These are phyloP conservation scores for Scaptomyza hsui DNA, from an alignment of 1,140 invertebrate species.

Conservation along the genomic window DNA sequence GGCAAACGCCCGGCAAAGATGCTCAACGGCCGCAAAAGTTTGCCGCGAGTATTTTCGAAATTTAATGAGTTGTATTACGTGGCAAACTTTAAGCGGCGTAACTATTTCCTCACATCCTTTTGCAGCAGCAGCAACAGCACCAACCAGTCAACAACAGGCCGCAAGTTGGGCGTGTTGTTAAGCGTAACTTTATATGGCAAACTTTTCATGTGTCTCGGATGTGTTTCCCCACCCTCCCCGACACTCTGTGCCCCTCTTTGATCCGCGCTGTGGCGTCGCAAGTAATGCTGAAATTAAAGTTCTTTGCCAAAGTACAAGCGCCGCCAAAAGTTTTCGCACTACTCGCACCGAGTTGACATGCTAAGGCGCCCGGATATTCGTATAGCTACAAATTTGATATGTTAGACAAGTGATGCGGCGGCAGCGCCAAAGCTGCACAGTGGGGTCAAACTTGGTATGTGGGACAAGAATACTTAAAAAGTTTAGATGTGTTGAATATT, in stretches of 20 bases:
- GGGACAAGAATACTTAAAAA: not conserved
- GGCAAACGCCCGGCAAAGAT: slow-evolving; percentile 39
- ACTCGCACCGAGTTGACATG: slow-evolving; percentile 65
- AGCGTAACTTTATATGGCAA: slow-evolving; percentile 74
- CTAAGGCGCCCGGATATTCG: slow-evolving; percentile 74
- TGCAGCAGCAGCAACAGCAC: slow-evolving; percentile 1
- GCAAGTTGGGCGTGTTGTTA: slow-evolving; percentile 60
- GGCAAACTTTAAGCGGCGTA: slow-evolving; percentile 55
- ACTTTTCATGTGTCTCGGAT: slow-evolving; percentile 60
- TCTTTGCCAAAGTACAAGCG: slow-evolving; percentile 77
- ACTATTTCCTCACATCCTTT: slow-evolving; percentile 23
- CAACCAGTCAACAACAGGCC: slow-evolving; percentile 7
- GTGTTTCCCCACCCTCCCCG: not conserved
- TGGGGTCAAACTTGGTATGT: not conserved
- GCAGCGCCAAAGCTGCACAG: slow-evolving; percentile 23
- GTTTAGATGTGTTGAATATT: not conserved
- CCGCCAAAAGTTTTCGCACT: slow-evolving; percentile 65
- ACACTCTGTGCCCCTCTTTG: not conserved
- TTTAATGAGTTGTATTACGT: slow-evolving; percentile 81
- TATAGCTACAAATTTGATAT: slow-evolving; percentile 78
- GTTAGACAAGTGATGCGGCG: slow-evolving; percentile 71
- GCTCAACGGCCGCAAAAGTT: slow-evolving; percentile 43
- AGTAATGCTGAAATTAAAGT: slow-evolving; percentile 80
- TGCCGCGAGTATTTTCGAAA: slow-evolving; percentile 76
- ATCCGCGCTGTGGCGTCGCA: slow-evolving; percentile 47